Evolutionary conservation across 2,797 vertebrate species (phyloP), one percentile per base, ranked within the genome.

Genomic region (Semotilus atromaculatus): DNA sequence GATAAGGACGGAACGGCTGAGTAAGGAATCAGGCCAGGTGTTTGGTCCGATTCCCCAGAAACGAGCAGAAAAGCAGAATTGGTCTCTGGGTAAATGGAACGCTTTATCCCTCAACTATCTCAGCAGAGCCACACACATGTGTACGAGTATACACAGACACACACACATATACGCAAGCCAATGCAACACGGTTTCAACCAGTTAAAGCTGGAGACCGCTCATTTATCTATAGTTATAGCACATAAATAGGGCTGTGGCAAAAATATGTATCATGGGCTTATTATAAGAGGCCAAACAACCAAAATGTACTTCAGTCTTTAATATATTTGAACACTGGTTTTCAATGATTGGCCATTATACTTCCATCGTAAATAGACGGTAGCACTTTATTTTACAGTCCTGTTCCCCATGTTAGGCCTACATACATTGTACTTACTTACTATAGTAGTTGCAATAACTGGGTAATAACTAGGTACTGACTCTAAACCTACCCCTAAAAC

Each of bases 21-120:
- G 86, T 86, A 88, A 85, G 86, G 80, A 80, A 79, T 60, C 80
- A 40, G 73, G 79, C 85, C 86, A 83, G 82, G 86, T 86, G 86
- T 86, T 83, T 82, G 71, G 82, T 86, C 84, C 31, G 84, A 84
- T 88, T 86, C 82, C 71, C 62, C 85, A 86, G 74, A 85, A 86
- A 89, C 29, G 53, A 79, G 86, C 86, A 72, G 80, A 86, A 85
- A 87, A 84, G 73, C 81, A 80, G 64, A 75, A 55, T 55, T 77
- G 51, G 62, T 86, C 79, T 84, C 68, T 55, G 74, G 29, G 62
- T 80, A 88, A 88, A 85, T 83, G 83, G 80, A 88, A 85, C 76
- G 38, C 53, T 82, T 89, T 86, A 89, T 85, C 66, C 66, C 77
- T 77, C 85, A 85, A 75, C 64, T 26, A 55, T 53, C 64, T 80